A percentile compares a stretch with the other conserved stretches of the same genome.
Evolutionary conservation across 2,888 invertebrate genomes (phyloP).

Genomic region (Serrognathus titanus): DNA sequence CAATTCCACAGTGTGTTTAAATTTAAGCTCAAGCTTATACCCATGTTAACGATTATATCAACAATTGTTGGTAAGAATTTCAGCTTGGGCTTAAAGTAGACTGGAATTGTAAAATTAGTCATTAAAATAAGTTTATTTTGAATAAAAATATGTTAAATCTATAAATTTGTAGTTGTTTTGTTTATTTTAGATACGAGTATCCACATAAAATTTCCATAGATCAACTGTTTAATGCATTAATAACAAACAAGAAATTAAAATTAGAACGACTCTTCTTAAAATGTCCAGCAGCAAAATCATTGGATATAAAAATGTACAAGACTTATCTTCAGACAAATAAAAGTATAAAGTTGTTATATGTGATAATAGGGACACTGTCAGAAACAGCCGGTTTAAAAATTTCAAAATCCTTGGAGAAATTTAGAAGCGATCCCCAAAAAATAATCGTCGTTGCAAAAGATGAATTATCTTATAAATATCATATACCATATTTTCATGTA

Average conservation of each 20-base stretch:
- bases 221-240: constrained; percentile 2
- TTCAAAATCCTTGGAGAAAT: constrained; percentile 1
- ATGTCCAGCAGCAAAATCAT: constrained; percentile 9
- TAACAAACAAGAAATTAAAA: constrained; percentile 1
- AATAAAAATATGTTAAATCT: too few relatives aligned
- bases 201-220: constrained; percentile 8
- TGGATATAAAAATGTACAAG: constrained; percentile 5
- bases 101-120: too few relatives aligned
- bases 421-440: constrained; percentile 5
- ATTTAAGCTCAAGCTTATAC: too few relatives aligned
- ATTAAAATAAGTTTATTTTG: too few relatives aligned
- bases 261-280: constrained; percentile 12
- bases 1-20: too few relatives aligned
- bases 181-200: constrained; percentile 6
- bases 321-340: constrained; percentile 5
- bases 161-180: too few relatives aligned
- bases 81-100: too few relatives aligned
- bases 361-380: constrained; percentile 4
- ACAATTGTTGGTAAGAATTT: too few relatives aligned
- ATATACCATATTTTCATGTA: constrained; percentile 10
- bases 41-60: too few relatives aligned
- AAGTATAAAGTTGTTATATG: constrained; percentile 5
- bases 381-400: constrained; percentile 5
- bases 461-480: constrained; percentile 1
- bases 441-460: constrained; percentile 5